These are phyloP conservation scores for Apistogramma diplotaenia DNA, from an alignment of 2,113 vertebrate genomes.

Conservation along the genomic window DNA sequence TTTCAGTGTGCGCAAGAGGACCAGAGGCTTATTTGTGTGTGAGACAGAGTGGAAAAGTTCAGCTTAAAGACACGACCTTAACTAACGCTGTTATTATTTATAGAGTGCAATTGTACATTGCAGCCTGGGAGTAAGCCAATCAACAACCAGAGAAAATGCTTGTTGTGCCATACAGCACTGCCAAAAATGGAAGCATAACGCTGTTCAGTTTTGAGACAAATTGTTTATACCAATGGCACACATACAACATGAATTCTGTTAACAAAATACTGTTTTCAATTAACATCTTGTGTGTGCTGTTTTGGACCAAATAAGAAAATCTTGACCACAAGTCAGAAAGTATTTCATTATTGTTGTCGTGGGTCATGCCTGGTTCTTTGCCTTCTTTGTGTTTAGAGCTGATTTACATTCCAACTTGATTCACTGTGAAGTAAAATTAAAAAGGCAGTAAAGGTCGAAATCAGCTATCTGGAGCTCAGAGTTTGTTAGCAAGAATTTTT, in stretches of 20 bases:
- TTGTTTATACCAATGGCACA: neutral
- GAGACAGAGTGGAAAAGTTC: conserved; percentile 54
- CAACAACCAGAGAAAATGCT: conserved; percentile 18
- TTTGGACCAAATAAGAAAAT: neutral
- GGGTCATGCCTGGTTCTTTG: neutral
- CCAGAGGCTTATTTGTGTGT: neutral
- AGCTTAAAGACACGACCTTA: conserved; percentile 19
- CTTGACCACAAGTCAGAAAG: conserved; percentile 16
- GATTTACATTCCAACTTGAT: conserved; percentile 55
- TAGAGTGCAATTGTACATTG: conserved; percentile 4
- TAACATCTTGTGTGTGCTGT: neutral
- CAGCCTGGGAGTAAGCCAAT: conserved; percentile 8
- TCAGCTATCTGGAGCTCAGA: neutral
- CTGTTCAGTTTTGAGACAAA: neutral
- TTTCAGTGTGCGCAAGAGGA: conserved; percentile 16
- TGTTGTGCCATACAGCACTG: neutral
- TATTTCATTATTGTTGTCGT: conserved; percentile 14
- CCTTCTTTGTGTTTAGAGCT: conserved; percentile 30
- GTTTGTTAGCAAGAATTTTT: neutral
- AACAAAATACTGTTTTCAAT: conserved; percentile 6
- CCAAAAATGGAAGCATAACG: conserved; percentile 32
- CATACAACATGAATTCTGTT: neutral
- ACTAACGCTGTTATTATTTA: conserved; percentile 17
- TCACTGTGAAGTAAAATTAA: neutral
- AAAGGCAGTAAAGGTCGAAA: conserved; percentile 2